phyloP scores from a whole-genome alignment of 1,140 invertebrate genomes.

The Lepidurus apus region DNA sequence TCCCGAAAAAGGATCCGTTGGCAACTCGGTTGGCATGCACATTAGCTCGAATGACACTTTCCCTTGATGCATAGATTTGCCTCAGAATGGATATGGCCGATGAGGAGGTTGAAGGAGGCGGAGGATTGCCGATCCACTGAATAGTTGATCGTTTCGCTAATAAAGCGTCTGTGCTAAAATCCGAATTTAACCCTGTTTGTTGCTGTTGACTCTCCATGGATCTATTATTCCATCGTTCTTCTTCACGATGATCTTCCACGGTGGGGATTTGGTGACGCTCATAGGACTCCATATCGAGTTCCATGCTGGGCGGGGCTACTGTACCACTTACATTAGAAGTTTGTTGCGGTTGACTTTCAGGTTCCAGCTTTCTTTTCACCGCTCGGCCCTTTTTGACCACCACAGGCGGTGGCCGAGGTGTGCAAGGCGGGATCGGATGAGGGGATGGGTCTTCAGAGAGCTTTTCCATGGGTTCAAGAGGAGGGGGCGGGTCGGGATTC shows the following conservation, averaged over 20 bases:
- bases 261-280: constrained; percentile 92
- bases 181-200: constrained; percentile 48
- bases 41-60: constrained; percentile 87
- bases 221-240: constrained; percentile 39
- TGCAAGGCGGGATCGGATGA: background rate
- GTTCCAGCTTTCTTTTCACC: constrained; percentile 4
- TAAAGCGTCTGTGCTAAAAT: constrained; percentile 78
- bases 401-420: background rate
- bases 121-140: constrained; percentile 77
- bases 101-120: constrained; percentile 50
- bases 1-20: background rate
- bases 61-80: constrained; percentile 84
- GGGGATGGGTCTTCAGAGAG: background rate
- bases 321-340: background rate
- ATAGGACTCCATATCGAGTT: constrained; percentile 58
- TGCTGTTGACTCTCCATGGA: constrained; percentile 54
- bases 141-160: constrained; percentile 76
- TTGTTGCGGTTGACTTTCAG: background rate
- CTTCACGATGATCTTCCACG: constrained; percentile 81
- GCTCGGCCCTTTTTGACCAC: background rate
- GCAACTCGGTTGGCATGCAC: constrained; percentile 64
- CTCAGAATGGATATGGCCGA: constrained; percentile 79
- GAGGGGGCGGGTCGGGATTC: background rate
- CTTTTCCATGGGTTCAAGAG: background rate
- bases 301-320: constrained; percentile 30